Percentiles rank a stretch among this genome's conserved stretches.
Conservation (phyloP, 2,797 vertebrate genomes). For the Fistularia tabacaria region DNA sequence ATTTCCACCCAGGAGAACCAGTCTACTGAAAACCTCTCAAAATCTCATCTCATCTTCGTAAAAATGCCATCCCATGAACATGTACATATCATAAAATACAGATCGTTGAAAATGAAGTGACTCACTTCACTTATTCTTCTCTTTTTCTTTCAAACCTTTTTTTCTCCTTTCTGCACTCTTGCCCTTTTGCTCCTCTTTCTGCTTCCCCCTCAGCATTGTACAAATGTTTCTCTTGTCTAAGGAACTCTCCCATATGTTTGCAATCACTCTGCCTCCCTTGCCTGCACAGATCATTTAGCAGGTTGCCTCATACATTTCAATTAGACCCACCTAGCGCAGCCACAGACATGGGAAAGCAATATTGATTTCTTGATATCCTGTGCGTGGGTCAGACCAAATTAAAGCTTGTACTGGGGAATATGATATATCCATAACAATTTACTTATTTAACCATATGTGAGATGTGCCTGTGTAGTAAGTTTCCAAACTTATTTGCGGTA, state of each 20-base stretch:
- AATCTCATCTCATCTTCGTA: too few relatives aligned
- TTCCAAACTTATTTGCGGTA: slow-evolving; percentile 4
- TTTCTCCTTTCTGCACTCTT: slow-evolving; percentile 9
- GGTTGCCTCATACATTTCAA: slow-evolving; percentile 73
- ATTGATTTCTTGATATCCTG: slow-evolving; percentile 71
- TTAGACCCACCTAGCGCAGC: slow-evolving; percentile 64
- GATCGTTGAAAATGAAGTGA: not conserved
- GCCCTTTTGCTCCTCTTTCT: slow-evolving; percentile 29
- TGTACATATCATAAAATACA: slow-evolving; percentile 27
- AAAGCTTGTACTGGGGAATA: slow-evolving; percentile 59
- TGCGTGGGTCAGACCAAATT: slow-evolving; percentile 57
- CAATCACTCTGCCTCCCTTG: slow-evolving; percentile 63
- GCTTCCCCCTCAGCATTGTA: slow-evolving; percentile 50
- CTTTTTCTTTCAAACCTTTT: not conserved
- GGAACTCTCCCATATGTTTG: slow-evolving; percentile 73
- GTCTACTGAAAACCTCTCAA: slow-evolving; percentile 33
- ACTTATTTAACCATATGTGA: slow-evolving; percentile 32
- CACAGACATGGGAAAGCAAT: slow-evolving; percentile 59
- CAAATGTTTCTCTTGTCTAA: slow-evolving; percentile 73
- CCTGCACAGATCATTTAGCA: slow-evolving; percentile 72
- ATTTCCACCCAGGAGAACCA: slow-evolving; percentile 19
- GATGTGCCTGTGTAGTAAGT: slow-evolving; percentile 12
- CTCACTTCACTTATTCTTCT: slow-evolving; percentile 1
- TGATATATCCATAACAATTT: slow-evolving; percentile 62
- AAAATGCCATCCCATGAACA: slow-evolving; percentile 8